Evolutionary conservation across 2,113 vertebrate genomes (phyloP).

Genomic region (Cottus gobio): DNA sequence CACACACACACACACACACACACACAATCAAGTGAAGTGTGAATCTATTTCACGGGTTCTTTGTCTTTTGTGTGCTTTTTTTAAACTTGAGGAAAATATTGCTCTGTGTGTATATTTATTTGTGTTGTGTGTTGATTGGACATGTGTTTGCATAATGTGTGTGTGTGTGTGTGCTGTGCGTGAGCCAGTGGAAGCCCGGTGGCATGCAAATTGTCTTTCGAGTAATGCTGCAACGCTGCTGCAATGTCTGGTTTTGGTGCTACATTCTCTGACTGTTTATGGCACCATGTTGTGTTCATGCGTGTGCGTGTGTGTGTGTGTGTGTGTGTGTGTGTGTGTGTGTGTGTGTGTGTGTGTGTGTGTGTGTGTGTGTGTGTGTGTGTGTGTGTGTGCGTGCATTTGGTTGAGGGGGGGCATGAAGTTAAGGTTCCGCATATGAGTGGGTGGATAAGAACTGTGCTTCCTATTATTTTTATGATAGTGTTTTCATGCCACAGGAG

Average conservation of each 20-base stretch:
- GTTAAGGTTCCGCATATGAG: slow-evolving; percentile 52
- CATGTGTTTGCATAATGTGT: background rate
- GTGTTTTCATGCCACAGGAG: background rate
- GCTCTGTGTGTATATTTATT: slow-evolving; percentile 28
- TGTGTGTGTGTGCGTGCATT: background rate
- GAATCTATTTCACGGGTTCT: slow-evolving; percentile 2
- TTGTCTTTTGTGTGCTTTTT: background rate
- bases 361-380: background rate
- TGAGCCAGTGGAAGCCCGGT: slow-evolving; percentile 7
- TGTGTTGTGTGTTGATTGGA: slow-evolving; percentile 6
- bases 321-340: background rate
- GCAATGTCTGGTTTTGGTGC: slow-evolving; percentile 48
- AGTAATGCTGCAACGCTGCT: slow-evolving; percentile 57
- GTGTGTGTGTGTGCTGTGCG: background rate
- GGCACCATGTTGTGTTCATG: slow-evolving; percentile 29
- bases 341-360: background rate
- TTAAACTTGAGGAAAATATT: slow-evolving; percentile 35
- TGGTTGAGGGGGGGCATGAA: slow-evolving; percentile 32
- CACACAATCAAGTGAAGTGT: slow-evolving; percentile 9
- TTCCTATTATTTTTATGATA: slow-evolving; percentile 68
- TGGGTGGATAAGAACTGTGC: slow-evolving; percentile 57
- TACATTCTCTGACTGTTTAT: slow-evolving; percentile 26
- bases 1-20: background rate
- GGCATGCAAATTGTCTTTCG: slow-evolving; percentile 31
- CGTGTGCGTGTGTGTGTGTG: background rate